These are phyloP conservation scores for Zaprionus taronus DNA, from an alignment of 1,140 invertebrate genomes.

Conservation along the genomic window DNA sequence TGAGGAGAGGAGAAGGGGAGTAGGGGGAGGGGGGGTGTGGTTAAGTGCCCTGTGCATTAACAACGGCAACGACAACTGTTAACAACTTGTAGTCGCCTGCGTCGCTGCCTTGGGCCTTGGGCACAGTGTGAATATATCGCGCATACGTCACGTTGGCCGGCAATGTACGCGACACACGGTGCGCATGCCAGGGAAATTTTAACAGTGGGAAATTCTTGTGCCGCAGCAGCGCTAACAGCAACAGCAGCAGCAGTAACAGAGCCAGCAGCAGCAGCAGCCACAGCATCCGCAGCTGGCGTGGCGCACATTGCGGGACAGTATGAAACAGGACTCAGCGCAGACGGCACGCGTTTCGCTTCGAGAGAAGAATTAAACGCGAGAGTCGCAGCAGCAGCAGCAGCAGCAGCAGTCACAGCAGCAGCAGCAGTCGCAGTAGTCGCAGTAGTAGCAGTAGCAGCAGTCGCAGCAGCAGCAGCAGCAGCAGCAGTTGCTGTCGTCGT, in stretches of 20 bases:
- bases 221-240: conserved; percentile 49
- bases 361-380: conserved; percentile 53
- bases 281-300: conserved; percentile 29
- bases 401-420: conserved; percentile 25
- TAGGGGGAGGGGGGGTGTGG: neutral
- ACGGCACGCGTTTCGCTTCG: conserved; percentile 75
- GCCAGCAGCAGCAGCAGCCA: conserved; percentile 16
- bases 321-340: conserved; percentile 81
- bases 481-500: conserved; percentile 21
- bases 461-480: neutral
- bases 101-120: neutral
- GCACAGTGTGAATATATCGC: conserved; percentile 43
- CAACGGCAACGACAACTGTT: conserved; percentile 15
- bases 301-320: conserved; percentile 52
- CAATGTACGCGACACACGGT: conserved; percentile 39
- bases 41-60: neutral
- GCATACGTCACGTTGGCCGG: conserved; percentile 59
- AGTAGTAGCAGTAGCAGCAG: conserved; percentile 20
- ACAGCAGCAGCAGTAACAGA: conserved; percentile 17
- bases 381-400: conserved; percentile 50
- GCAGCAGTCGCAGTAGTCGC: conserved; percentile 19
- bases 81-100: conserved; percentile 19
- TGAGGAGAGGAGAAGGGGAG: neutral
- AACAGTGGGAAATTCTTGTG: conserved; percentile 72
- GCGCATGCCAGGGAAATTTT: conserved; percentile 80